Evolutionary conservation across 1,140 invertebrate species (phyloP), one percentile per base, ranked within the genome.

Genomic region (Lasaia peninsularis): DNA sequence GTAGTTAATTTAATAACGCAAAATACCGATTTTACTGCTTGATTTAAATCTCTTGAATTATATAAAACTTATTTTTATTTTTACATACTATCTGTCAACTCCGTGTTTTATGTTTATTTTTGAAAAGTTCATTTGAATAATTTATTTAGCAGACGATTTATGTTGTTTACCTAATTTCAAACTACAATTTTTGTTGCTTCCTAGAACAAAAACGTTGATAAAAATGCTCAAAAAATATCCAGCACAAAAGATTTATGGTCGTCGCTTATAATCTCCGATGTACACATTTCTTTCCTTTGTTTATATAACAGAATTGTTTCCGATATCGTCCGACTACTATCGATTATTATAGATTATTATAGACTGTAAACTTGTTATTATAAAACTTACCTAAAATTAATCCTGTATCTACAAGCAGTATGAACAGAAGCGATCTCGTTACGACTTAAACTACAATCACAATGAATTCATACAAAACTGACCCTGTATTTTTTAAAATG

Each of bases 391-490:
- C 82, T 75, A 78, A 72, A 80, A 76, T 78, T 78, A 67, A 73
- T 76, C 73, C 77, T 68, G 75, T 75, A 71, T 75, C 66, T 80
- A 77, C 71, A 78, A 80, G 72, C 75, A 65, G 73, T 82, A 78
- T 74, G 78, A 83, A 80, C 74, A 78, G 72, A 75, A 72, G 73
- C 78, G 73, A 71, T 80, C 71, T 81, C 69, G 69, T 75, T 71
- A 73, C 79, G 79, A 74, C 82, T 86, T 86, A 88, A 80, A 77
- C 86, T 88, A 88, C 86, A 81, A 88, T 88, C 86, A 88, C 86
- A 88, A 84, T 86, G 82, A 82, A 84, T 86, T 88, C 80, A 86
- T 86, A 88, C 80, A 88, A 88, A 87, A 86, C 82, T 80, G 83
- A 88, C 86, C 86, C 86, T 88, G 86, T 88, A 86, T 86, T 82